A percentile compares a stretch with the other conserved stretches of the same genome.
Evolutionary conservation across 2,888 invertebrate genomes (phyloP).

Genomic region (Plusia festucae): DNA sequence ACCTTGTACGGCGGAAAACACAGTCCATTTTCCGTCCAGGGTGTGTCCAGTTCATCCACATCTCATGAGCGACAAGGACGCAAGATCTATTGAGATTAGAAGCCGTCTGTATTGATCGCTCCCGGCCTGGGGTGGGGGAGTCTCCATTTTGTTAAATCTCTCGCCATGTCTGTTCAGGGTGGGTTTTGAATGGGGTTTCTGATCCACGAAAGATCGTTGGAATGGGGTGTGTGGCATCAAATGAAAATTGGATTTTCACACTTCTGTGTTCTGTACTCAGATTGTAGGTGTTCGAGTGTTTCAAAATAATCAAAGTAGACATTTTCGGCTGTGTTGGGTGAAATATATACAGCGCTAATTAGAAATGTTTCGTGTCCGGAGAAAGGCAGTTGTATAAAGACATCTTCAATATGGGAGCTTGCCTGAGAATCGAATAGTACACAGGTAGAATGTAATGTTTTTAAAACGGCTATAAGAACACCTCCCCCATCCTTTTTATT

Average conservation of each 20-base stretch:
- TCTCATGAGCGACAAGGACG: slow-evolving; percentile 83
- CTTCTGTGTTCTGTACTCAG: not conserved
- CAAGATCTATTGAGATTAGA: slow-evolving; percentile 83
- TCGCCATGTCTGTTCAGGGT: slow-evolving; percentile 76
- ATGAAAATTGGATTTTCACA: slow-evolving; percentile 46
- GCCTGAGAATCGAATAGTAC: no score
- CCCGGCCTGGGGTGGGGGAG: slow-evolving; percentile 55
- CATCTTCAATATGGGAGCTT: no score
- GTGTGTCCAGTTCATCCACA: slow-evolving; percentile 67
- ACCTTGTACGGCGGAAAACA: slow-evolving; percentile 41
- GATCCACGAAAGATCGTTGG: slow-evolving; percentile 34
- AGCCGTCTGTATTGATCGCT: slow-evolving; percentile 75
- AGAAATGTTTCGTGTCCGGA: no score
- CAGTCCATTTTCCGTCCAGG: slow-evolving; percentile 48
- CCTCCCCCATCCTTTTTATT: no score
- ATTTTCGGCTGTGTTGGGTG: no score
- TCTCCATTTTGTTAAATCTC: slow-evolving; percentile 82
- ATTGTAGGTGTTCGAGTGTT: no score
- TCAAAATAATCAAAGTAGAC: no score
- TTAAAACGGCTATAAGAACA: no score
- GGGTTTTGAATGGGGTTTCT: slow-evolving; percentile 74
- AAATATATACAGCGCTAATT: no score
- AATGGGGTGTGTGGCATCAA: slow-evolving; percentile 40
- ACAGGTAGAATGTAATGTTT: no score
- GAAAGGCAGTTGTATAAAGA: no score